Evolutionary conservation across 2,797 vertebrate species (phyloP).

Genomic region (Alauda arvensis): DNA sequence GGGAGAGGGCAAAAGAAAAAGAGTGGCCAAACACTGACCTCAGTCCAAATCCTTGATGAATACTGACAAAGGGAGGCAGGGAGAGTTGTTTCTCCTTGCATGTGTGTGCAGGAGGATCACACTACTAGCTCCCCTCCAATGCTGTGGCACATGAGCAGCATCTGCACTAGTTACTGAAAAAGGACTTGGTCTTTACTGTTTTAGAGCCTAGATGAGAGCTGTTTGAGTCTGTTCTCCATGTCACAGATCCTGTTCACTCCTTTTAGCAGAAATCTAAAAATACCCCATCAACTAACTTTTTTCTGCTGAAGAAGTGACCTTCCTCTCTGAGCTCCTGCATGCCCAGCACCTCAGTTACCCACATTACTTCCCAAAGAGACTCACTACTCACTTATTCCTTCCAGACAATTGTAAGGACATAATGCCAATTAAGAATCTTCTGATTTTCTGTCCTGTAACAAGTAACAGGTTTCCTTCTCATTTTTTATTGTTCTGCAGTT

Average conservation of each 20-base stretch:
- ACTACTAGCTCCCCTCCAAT: rapidly evolving
- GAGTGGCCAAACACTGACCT: background rate
- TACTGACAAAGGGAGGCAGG: background rate
- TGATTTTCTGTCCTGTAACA: background rate
- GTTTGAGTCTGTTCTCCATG: background rate
- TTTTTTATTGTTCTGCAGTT: background rate
- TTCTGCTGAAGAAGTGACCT: background rate
- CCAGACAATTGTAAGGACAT: background rate
- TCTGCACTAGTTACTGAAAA: rapidly evolving
- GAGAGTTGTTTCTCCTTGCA: background rate
- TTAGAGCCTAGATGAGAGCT: background rate
- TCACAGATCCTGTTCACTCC: rapidly evolving
- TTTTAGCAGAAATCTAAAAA: background rate
- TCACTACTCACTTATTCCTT: background rate
- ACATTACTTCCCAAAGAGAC: background rate
- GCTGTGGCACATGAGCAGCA: background rate
- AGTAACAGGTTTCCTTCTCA: background rate
- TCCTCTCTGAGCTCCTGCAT: background rate
- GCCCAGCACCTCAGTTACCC: rapidly evolving
- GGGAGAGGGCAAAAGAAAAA: background rate
- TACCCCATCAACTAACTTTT: rapidly evolving
- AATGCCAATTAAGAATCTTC: background rate
- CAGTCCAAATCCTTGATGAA: background rate
- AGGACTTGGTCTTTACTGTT: background rate
- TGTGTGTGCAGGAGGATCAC: rapidly evolving